Base-by-base conservation (phyloP, 2,797 vertebrate species). In the Echeneis naucrates region DNA sequence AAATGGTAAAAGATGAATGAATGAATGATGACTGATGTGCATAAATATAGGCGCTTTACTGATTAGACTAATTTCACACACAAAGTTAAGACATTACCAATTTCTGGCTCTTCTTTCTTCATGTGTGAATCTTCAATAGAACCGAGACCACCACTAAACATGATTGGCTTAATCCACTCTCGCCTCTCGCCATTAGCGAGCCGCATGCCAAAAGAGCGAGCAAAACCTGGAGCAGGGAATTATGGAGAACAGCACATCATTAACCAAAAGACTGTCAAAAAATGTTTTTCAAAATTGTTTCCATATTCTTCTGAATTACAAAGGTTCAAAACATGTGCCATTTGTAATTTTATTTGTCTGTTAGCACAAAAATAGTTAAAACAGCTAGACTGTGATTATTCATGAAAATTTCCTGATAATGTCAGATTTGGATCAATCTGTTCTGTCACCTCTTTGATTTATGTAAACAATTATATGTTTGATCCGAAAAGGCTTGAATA, bases 161-260 rank as follows among this genome's bases (percentile, higher is more conserved):
- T 98, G 78, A 99, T 95, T 0, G 97, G 97, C 23, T 98, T 98
- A 68, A 98, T 94, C 97, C 97, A 98, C 47, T 99, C 97, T 5
- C 96, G 93, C 0, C 97, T 93, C 82, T 96, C 94, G 2, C 95
- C 95, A 0, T 90, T 87, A 1, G 94, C 81, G 64, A 98, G 87
- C 4, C 87, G 89, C 88, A 96, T 95, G 44, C 97, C 97, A 1
- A 97, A 96, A 1, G 97, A 99, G 26, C 97, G 96, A 23, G 96
- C 95, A 30, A 99, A 98, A n/a, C 97, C 97, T 98, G 21, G 1
- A 59, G 33, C 27, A 30, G 23, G 9, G 35, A 38, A 19, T 40
- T 3, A 40, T 11, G 32, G 26, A 11, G 23, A 40, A n/a, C 6
- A 10, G 21, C 4, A 16, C 1, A 24, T 7, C 2, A 7, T 51